Evolutionary conservation across 2,888 invertebrate genomes (phyloP).

Genomic region (Oscheius sp.): DNA sequence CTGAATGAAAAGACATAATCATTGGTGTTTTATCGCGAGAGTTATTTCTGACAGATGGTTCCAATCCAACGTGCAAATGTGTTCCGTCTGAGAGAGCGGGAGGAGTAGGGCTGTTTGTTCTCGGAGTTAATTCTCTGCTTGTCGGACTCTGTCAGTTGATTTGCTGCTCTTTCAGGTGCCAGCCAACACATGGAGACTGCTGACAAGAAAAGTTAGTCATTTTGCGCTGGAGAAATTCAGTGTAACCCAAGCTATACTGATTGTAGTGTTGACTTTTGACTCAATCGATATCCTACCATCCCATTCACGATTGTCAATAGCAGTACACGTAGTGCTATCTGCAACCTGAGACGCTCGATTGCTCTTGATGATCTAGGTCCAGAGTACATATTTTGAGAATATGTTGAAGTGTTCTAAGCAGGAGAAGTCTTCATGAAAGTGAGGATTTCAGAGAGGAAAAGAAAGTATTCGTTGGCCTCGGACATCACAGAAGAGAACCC

Average conservation of each 20-base stretch:
- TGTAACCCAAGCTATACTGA: background rate
- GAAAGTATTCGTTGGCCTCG: constrained; percentile 50
- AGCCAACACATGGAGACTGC: constrained; percentile 19
- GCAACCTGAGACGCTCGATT: background rate
- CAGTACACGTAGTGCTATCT: no score
- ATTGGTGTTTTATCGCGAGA: no score
- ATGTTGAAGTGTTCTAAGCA: no score
- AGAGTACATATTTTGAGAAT: background rate
- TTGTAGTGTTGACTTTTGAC: no score
- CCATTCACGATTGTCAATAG: no score
- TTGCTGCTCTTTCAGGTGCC: background rate
- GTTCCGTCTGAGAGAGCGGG: constrained; percentile 15
- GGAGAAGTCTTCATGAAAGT: background rate
- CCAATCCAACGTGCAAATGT: constrained; percentile 18
- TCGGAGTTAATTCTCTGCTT: constrained; percentile 29
- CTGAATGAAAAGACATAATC: background rate
- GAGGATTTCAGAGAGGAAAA: constrained; percentile 4
- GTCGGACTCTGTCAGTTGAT: constrained; percentile 16
- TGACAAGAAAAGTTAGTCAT: constrained; percentile 24
- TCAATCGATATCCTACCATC: no score
- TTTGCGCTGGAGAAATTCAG: background rate
- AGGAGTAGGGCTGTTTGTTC: constrained; percentile 18
- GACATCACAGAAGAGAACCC: constrained; percentile 57
- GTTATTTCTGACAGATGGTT: constrained; percentile 9
- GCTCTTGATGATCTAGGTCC: background rate